Evolutionary conservation across 2,797 vertebrate species (phyloP).

Genomic region (Crax fasciolata): DNA sequence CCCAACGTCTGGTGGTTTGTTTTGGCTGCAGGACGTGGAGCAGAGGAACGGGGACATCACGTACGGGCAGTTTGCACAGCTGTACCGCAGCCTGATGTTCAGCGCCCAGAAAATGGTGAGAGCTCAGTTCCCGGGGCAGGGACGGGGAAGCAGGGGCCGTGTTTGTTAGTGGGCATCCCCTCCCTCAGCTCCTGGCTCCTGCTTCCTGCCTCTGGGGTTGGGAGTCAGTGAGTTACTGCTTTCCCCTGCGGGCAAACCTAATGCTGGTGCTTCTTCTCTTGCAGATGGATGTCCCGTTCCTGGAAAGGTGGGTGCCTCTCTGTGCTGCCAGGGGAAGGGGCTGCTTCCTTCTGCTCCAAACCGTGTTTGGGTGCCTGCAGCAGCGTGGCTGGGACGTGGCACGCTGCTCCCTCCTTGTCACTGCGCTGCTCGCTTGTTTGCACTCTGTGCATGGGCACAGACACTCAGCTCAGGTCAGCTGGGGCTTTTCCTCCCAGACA

Average conservation of each 20-base stretch:
- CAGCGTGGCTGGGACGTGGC: not conserved
- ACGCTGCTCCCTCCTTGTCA: not conserved
- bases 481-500: not conserved
- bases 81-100: constrained; percentile 98
- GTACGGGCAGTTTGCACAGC: constrained; percentile 94
- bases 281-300: constrained; percentile 91
- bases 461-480: rapidly evolving
- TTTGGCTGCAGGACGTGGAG: constrained; percentile 89
- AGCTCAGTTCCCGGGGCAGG: not conserved
- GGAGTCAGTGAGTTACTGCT: not conserved
- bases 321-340: constrained; percentile 11
- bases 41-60: constrained; percentile 94
- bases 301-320: constrained; percentile 86
- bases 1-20: not conserved
- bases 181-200: not conserved
- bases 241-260: not conserved
- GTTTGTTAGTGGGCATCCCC: not conserved
- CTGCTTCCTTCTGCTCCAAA: not conserved
- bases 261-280: constrained; percentile 67
- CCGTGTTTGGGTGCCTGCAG: not conserved
- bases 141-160: not conserved
- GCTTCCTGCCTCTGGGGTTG: not conserved
- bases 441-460: not conserved
- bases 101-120: constrained; percentile 94
- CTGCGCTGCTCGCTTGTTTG: not conserved